Base-by-base conservation (phyloP, 2,113 vertebrate species). In the Rhegmatorhina hoffmannsi region DNA sequence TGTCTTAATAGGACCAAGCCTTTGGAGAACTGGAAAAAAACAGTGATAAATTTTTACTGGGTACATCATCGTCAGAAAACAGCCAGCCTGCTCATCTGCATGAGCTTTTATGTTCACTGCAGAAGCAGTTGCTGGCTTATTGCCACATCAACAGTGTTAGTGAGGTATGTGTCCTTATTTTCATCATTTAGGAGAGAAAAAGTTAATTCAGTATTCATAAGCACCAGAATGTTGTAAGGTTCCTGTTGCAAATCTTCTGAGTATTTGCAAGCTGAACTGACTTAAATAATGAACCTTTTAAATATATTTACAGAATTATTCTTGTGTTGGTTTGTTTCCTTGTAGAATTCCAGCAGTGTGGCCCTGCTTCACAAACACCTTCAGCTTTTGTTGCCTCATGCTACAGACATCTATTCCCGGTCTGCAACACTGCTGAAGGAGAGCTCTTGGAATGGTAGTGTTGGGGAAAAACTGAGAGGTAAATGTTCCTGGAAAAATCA, bases 1-100 rank as follows among this genome's bases (percentile, higher is more conserved):
- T 95, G 21, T 92, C 44, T 64, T 91, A 89, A 91, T 94, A 99
- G 99, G 99, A 99, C 93, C 99, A 99, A 97, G 99, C 99, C 2
- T 99, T 99, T 66, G 99, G 99, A 40, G 99, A 99, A 93, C 97
- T 99, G 97, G 99, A 99, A 97, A 99, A 99, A 95, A 99, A 99
- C 97, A 99, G 99, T 78, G 99, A 99, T 94, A 99, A 99, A 92
- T 98, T 99, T 92, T 98, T 99, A 59, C 98, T 99, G 77, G 99
- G 98, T 81, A 98, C 98, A 16, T 99, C 99, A 2, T 98, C 99
- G 0, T 99, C 99, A 2, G 99, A 99, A 97, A 99, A 99, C 97
- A 99, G 98, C 92, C 99, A 99, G 31, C 99, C 99, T 6, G 99
- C 99, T 94, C 99, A 99, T 97, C 99, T 99, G 40, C 99, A 99